These are phyloP conservation scores for Albula goreensis DNA, from an alignment of 2,113 vertebrate species.

Conservation along the genomic window DNA sequence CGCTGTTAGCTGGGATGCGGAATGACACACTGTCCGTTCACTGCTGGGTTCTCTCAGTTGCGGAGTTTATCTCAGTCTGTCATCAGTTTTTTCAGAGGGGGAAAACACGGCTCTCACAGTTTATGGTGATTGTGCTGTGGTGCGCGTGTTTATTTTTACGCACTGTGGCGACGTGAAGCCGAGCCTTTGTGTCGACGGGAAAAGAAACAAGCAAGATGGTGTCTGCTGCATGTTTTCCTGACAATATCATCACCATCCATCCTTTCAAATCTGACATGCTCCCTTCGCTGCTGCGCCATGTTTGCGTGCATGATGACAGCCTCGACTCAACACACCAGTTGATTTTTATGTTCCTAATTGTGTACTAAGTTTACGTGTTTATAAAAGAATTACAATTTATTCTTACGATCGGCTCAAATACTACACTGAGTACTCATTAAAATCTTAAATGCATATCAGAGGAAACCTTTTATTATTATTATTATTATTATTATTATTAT, in stretches of 20 bases:
- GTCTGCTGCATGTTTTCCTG: background rate
- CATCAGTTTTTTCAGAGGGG: background rate
- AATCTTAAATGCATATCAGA: too few species aligned
- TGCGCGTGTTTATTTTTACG: constrained; percentile 4
- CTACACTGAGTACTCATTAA: too few species aligned
- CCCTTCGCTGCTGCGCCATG: background rate
- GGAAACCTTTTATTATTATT: too few species aligned
- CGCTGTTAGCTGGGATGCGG: background rate
- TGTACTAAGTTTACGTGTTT: too few species aligned
- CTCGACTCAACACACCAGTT: background rate
- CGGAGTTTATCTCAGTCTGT: constrained; percentile 3
- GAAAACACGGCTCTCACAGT: background rate
- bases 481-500: too few species aligned
- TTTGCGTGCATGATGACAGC: background rate
- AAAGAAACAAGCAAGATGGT: background rate
- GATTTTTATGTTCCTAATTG: background rate
- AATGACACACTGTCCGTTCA: background rate
- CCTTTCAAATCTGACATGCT: background rate
- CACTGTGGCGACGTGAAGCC: background rate
- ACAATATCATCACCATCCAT: background rate
- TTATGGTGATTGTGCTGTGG: background rate
- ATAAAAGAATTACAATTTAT: too few species aligned
- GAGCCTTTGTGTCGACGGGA: background rate
- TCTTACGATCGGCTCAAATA: too few species aligned
- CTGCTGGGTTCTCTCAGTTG: background rate